Evolutionary conservation across 2,113 vertebrate species (phyloP), one percentile per base, ranked within the genome.

Genomic region (Clarias magur): DNA sequence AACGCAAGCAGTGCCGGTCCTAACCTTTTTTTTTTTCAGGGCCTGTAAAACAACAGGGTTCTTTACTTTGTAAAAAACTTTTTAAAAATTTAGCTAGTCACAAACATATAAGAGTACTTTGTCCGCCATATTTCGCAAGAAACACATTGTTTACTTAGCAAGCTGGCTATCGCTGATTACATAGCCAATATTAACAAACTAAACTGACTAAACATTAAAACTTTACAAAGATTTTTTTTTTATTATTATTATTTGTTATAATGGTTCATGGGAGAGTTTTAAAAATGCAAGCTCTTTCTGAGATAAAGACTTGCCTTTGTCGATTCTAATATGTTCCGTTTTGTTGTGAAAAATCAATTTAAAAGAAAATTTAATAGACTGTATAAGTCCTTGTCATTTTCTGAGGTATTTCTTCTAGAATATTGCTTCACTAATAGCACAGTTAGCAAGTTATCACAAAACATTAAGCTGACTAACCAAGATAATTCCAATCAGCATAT

Each of bases 1-100:
- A 60, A 60, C 2, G 34, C 83, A 85, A 85, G 56, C 83, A 75
- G 83, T 85, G 70, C 34, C 83, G 70, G 83, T 60, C 68, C 83
- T 23, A 75, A 67, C 68, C 68, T 65, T 60, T 38, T 80, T 12
- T 23, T 48, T 62, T 38, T 80, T 12, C 19, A 80, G 19, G 30
- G 30, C 79, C 57, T 57, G 8, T 25, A 59, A 80, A 53, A 30
- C 57, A 80, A 80, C 4, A 10, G 54, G 38, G 1, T 54, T 54
- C 21, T 53, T 53, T 53, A 53, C 42, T 53, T 76, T 8, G 3
- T 25, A 75, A 53, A 76, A 5, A 75, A 0, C 7, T 42, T 42
- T 9, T 34, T n/a, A n/a, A n/a, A n/a, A n/a, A 73, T 54, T 78
- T 78, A 54, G 25, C 73, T 78, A 78, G 75, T 79, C 27, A n/a